phyloP scores from a whole-genome alignment of 2,797 vertebrate genomes.

The Nyctibius grandis region DNA sequence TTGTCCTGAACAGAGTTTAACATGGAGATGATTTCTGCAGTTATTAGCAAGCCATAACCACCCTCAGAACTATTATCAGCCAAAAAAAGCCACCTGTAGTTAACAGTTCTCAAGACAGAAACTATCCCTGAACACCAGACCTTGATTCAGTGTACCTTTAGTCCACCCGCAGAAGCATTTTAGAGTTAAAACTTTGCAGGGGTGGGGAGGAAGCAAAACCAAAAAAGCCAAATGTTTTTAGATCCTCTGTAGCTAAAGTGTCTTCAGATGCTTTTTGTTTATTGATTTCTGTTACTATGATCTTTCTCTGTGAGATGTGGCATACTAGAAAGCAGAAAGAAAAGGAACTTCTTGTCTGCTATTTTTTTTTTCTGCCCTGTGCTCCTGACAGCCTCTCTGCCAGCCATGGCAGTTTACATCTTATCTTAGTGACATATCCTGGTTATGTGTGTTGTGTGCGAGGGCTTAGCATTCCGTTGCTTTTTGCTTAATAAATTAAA shows the following conservation, averaged over 20 bases:
- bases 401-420: neutral
- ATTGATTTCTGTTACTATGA: neutral
- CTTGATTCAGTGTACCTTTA: neutral
- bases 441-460: neutral
- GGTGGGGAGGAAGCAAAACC: neutral
- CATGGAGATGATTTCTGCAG: neutral
- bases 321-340: neutral
- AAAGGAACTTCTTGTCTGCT: neutral
- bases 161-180: neutral
- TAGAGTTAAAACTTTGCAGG: neutral
- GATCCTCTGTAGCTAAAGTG: neutral
- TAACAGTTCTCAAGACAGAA: neutral
- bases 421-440: conserved; percentile 19
- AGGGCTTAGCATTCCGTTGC: conserved; percentile 40
- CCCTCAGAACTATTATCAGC: neutral
- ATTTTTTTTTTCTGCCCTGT: neutral
- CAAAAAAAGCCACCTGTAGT: neutral
- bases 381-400: neutral
- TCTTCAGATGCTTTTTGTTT: neutral
- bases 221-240: neutral
- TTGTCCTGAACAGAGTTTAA: neutral
- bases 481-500: conserved; percentile 68
- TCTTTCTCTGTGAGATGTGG: neutral
- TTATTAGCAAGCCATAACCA: neutral
- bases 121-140: neutral